Evolutionary conservation across 2,888 invertebrate species (phyloP).

Genomic region (Periphyllus acericola): DNA sequence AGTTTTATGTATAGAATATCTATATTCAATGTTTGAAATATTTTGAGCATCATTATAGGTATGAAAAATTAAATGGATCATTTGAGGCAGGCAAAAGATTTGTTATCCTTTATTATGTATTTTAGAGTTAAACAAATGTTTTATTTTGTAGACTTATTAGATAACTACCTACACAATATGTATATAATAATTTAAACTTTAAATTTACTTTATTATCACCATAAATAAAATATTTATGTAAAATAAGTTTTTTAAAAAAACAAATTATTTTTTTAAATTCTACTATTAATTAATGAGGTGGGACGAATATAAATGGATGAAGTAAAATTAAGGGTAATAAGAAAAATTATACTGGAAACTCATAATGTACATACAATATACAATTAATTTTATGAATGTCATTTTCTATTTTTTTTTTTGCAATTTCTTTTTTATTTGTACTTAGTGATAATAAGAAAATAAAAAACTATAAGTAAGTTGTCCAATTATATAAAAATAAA

Average conservation of each 20-base stretch:
- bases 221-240: no score
- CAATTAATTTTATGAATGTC: not conserved
- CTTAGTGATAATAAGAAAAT: not conserved
- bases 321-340: not conserved
- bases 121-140: no score
- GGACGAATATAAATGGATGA: not conserved
- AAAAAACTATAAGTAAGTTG: not conserved
- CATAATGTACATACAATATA: not conserved
- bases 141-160: no score
- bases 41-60: no score
- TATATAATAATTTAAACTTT: not conserved
- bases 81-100: no score
- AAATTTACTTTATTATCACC: not conserved
- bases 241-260: not conserved
- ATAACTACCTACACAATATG: no score
- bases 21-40: no score
- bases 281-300: not conserved
- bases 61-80: no score
- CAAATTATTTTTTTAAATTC: not conserved
- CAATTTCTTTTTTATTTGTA: not conserved
- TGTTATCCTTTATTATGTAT: no score
- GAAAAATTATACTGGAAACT: not conserved
- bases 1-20: no score
- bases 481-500: not conserved
- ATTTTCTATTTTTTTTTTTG: not conserved